Percentiles rank a stretch among this genome's conserved stretches.
phyloP scores from a whole-genome alignment of 2,797 vertebrate genomes.

The Selene dorsalis region DNA sequence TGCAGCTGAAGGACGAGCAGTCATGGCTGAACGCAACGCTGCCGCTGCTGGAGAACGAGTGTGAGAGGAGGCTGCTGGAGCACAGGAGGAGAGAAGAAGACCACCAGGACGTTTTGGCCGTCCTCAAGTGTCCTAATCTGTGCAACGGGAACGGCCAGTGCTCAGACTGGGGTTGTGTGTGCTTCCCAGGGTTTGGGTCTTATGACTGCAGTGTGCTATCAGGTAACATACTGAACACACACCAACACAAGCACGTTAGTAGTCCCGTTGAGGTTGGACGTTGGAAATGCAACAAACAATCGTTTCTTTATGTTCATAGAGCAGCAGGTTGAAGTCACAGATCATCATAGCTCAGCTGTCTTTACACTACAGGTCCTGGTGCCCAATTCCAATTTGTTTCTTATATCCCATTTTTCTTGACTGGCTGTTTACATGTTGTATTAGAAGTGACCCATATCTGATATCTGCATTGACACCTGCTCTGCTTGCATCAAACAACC shows the following conservation, averaged over 20 bases:
- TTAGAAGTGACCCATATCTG: too few relatives aligned
- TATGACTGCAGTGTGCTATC: slow-evolving; percentile 87
- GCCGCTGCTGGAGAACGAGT: slow-evolving; percentile 91
- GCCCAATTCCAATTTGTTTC: too few relatives aligned
- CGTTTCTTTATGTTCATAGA: neutral
- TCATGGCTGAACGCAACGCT: slow-evolving; percentile 85
- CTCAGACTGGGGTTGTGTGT: slow-evolving; percentile 87
- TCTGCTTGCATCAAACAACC: too few relatives aligned
- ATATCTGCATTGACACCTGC: too few relatives aligned
- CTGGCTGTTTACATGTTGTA: too few relatives aligned
- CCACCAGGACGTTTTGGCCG: slow-evolving; percentile 72
- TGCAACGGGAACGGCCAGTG: slow-evolving; percentile 89
- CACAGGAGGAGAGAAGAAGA: slow-evolving; percentile 71
- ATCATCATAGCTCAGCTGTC: neutral
- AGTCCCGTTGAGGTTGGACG: too few relatives aligned
- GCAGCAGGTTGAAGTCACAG: neutral
- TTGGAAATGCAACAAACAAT: too few relatives aligned
- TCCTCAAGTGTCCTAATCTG: slow-evolving; percentile 86
- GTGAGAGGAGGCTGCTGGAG: slow-evolving; percentile 88
- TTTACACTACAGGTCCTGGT: too few relatives aligned
- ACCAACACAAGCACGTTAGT: neutral
- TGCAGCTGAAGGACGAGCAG: slow-evolving; percentile 89
- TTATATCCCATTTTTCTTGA: too few relatives aligned
- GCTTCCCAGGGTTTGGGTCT: slow-evolving; percentile 87
- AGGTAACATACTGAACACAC: slow-evolving; percentile 78